Conservation (phyloP, 2,113 vertebrate species). For the Notechis scutatus region DNA sequence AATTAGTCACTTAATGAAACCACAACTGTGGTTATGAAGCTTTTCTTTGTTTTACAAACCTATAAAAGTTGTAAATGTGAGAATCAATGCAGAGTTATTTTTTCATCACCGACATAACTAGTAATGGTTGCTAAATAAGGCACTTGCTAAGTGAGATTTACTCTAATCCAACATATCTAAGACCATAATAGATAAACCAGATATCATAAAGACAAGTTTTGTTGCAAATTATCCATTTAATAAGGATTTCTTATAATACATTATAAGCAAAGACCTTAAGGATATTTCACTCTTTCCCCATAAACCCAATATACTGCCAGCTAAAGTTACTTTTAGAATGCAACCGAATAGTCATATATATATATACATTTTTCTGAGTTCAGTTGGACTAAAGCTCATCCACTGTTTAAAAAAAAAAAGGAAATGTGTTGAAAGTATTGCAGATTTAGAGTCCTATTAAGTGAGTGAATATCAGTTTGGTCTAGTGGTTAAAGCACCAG, state of each 20-base stretch:
- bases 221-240: conserved; percentile 14
- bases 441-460: conserved; percentile 53
- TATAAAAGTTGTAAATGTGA: not conserved
- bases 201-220: not conserved
- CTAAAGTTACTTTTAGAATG: conserved; percentile 31
- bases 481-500: no score
- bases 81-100: not conserved
- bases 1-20: not conserved
- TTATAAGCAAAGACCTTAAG: not conserved
- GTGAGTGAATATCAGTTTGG: no score
- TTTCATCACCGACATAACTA: not conserved
- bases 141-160: not conserved
- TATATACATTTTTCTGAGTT: not conserved
- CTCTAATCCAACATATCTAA: not conserved
- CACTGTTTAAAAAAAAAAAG: conserved; percentile 41
- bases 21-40: not conserved
- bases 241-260: not conserved
- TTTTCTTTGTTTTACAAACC: not conserved
- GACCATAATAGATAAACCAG: not conserved
- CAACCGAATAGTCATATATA: not conserved
- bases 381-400: not conserved
- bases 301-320: conserved; percentile 17
- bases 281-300: not conserved
- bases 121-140: not conserved
- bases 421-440: conserved; percentile 44